These are phyloP conservation scores for Ornithoptera priamus DNA, from an alignment of 2,888 invertebrate species.

Conservation along the genomic window DNA sequence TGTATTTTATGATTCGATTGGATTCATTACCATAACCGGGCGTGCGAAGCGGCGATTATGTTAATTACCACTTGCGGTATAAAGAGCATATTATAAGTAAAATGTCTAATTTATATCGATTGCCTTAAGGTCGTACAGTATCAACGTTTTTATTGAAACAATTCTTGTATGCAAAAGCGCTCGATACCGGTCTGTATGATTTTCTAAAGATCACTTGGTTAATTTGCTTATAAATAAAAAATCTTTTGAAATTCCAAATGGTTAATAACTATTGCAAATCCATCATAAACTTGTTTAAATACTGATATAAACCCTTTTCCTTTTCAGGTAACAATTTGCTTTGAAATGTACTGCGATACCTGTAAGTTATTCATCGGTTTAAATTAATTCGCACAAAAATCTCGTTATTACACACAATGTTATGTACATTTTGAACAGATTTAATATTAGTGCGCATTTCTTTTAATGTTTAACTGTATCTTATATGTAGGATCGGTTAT, in stretches of 20 bases:
- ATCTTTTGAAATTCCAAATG: not conserved
- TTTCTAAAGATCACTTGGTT: not conserved
- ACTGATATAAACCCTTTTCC: not conserved
- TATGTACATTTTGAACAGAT: not conserved
- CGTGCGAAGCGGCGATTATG: constrained; percentile 54
- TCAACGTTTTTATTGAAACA: constrained; percentile 9
- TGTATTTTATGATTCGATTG: constrained; percentile 49
- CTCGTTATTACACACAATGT: too few species aligned
- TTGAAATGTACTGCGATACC: not conserved
- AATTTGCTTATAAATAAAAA: not conserved
- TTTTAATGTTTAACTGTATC: not conserved
- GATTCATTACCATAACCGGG: constrained; percentile 61
- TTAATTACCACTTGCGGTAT: constrained; percentile 53
- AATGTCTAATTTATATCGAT: constrained; percentile 55
- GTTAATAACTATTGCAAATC: not conserved
- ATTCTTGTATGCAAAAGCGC: constrained; percentile 3
- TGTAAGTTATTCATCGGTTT: not conserved
- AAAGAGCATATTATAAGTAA: constrained; percentile 56
- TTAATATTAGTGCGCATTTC: not conserved
- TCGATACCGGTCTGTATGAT: not conserved
- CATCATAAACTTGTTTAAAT: not conserved
- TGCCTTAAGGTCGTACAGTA: constrained; percentile 26
- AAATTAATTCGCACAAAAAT: not conserved
- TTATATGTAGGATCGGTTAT: constrained; percentile 10
- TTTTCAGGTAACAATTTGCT: not conserved